Conservation (phyloP, 1,140 invertebrate genomes). For the Mycetomoellerius zeteki region DNA sequence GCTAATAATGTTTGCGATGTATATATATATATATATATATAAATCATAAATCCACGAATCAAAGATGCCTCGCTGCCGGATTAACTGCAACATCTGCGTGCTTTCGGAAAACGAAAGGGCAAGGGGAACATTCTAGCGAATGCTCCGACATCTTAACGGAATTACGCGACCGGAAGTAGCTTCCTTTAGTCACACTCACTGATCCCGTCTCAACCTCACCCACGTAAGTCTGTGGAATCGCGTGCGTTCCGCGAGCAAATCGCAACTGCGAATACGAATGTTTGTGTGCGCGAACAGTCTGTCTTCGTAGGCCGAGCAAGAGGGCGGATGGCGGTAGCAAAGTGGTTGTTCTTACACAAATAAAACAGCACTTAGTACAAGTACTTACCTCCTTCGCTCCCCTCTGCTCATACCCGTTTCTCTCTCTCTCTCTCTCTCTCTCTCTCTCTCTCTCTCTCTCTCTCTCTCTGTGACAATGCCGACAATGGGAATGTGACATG, state of each 20-base stretch:
- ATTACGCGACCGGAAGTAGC: slow-evolving; percentile 71
- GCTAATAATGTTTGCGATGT: background rate
- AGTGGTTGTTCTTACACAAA: slow-evolving; percentile 86
- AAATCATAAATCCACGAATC: slow-evolving; percentile 36
- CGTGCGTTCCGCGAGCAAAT: slow-evolving; percentile 62
- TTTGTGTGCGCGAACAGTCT: slow-evolving; percentile 65
- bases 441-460: slow-evolving; percentile 32
- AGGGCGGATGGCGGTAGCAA: slow-evolving; percentile 65
- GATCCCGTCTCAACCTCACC: slow-evolving; percentile 48
- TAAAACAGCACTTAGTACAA: slow-evolving; percentile 86
- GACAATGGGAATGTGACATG: slow-evolving; percentile 86
- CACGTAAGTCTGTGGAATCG: slow-evolving; percentile 53
- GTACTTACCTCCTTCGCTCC: slow-evolving; percentile 81
- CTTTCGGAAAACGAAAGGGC: slow-evolving; percentile 42
- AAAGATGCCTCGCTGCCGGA: slow-evolving; percentile 46
- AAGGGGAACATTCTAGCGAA: background rate
- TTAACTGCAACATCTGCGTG: slow-evolving; percentile 58
- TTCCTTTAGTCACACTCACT: slow-evolving; percentile 69
- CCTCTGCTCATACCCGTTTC: slow-evolving; percentile 14
- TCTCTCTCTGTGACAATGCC: slow-evolving; percentile 78
- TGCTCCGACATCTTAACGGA: slow-evolving; percentile 55
- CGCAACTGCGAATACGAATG: slow-evolving; percentile 60
- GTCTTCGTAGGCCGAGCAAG: slow-evolving; percentile 52
- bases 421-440: slow-evolving; percentile 49
- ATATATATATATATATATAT: too few species aligned